A percentile compares a stretch with the other conserved stretches of the same genome.
Conservation (phyloP, 2,888 invertebrate genomes). For the Melanchra persicariae region DNA sequence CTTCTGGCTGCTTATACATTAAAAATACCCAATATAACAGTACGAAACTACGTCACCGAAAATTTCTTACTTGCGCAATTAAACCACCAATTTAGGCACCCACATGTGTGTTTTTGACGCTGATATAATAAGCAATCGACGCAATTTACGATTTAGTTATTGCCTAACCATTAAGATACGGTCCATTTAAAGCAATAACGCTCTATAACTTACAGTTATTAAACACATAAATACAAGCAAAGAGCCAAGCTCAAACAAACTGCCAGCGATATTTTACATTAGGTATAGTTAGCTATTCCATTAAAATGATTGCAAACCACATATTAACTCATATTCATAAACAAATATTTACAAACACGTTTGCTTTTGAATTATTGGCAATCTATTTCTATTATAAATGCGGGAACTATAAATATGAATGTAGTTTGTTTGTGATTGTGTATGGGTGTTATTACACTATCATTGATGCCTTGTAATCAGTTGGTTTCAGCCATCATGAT, state of each 20-base stretch:
- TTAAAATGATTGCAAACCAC: constrained; percentile 51
- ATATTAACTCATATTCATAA: constrained; percentile 20
- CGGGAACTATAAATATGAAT: constrained; percentile 21
- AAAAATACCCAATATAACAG: background rate
- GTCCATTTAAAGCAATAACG: constrained; percentile 42
- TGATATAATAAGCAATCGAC: constrained; percentile 50
- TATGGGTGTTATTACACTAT: background rate
- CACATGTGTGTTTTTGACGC: constrained; percentile 28
- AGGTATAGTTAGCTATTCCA: constrained; percentile 32
- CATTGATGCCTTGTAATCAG: constrained; percentile 35
- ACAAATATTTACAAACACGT: constrained; percentile 32
- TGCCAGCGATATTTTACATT: constrained; percentile 31
- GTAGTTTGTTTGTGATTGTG: constrained; percentile 35
- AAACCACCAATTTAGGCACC: constrained; percentile 13
- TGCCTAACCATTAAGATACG: constrained; percentile 45
- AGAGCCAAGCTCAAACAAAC: constrained; percentile 29
- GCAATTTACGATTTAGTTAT: constrained; percentile 46
- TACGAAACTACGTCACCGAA: background rate
- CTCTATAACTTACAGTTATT: constrained; percentile 43
- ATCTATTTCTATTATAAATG: constrained; percentile 27
- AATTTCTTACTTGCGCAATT: constrained; percentile 11
- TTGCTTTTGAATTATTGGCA: constrained; percentile 16
- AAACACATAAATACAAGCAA: constrained; percentile 50
- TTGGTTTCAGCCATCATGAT: constrained; percentile 17
- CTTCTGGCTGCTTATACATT: background rate